phyloP scores from a whole-genome alignment of 1,140 invertebrate species.

The Arctopsyche grandis region DNA sequence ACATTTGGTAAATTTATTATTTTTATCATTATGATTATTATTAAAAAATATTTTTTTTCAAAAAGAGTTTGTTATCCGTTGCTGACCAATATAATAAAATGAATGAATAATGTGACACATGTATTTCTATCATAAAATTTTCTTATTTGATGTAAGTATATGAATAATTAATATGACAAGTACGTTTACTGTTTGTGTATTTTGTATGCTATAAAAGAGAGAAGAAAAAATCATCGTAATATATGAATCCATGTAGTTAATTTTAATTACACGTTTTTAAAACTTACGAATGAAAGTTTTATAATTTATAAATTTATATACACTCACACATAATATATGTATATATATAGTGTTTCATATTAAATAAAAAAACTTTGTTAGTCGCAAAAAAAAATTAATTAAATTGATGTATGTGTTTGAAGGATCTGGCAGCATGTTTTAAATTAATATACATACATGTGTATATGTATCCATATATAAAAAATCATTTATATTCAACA shows the following conservation, averaged over 20 bases:
- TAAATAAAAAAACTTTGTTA: slow-evolving; percentile 12
- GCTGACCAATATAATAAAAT: slow-evolving; percentile 37
- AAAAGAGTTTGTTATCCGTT: slow-evolving; percentile 32
- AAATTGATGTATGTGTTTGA: slow-evolving; percentile 16
- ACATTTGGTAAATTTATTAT: slow-evolving; percentile 28
- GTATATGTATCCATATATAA: too few species aligned
- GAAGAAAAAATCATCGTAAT: slow-evolving; percentile 4
- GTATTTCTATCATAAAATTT: slow-evolving; percentile 33
- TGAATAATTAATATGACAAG: slow-evolving; percentile 36
- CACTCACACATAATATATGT: too few species aligned
- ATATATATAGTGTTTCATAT: neutral
- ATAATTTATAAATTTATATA: neutral
- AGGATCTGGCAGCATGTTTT: slow-evolving; percentile 9
- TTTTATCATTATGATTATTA: neutral
- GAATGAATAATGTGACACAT: slow-evolving; percentile 16
- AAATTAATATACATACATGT: neutral
- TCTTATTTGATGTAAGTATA: slow-evolving; percentile 33
- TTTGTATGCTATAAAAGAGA: slow-evolving; percentile 37
- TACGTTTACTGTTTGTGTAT: slow-evolving; percentile 44
- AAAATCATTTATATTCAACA: too few species aligned
- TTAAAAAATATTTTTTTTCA: slow-evolving; percentile 21
- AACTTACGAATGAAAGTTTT: slow-evolving; percentile 37
- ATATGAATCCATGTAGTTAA: slow-evolving; percentile 30
- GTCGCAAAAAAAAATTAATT: neutral
- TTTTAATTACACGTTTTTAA: slow-evolving; percentile 37